Base-by-base conservation (phyloP, 2,113 vertebrate species). In the Cairina moschata region DNA sequence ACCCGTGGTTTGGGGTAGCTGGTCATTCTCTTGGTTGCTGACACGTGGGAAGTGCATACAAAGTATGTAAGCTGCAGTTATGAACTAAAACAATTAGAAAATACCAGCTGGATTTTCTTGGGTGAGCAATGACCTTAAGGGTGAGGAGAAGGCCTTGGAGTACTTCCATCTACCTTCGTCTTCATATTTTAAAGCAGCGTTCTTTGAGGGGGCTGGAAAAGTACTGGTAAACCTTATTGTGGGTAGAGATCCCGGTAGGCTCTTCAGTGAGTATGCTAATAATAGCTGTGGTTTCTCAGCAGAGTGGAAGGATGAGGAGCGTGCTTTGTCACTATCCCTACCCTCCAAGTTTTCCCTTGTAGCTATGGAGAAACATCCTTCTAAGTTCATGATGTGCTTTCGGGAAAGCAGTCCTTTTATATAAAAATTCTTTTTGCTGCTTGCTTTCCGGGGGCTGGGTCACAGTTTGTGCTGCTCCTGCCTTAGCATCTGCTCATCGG, bases 251-350 rank as follows among this genome's bases (percentile, higher is more conserved):
- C 78, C 74, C 88, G 80, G 72, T 88, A 16, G 83, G 65, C 56
- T 76, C 92, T 89, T 81, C 83, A 82, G 80, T 42, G 82, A 72
- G 63, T 34, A 54, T 77, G 55, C 87, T 90, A 71, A 85, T 96
- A 95, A 90, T 96, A 96, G 93, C 59, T 42, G 12, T 60, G 34
- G 2, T 36, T 80, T 96, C 90, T 71, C 88, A 93, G 78, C 90
- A 62, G 76, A 83, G 68, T 82, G 65, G 80, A 89, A 76, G 91
- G 74, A 87, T 83, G 85, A 88, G 87, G 91, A 63, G 44, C 62
- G 4, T 54, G 17, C 63, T 88, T 88, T 95, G 55, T 83, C 55
- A 17, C 40, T 77, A 6, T 36, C 67, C 46, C 6, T 91, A 52
- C 46, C 26, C 34, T 93, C 77, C 66, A 65, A 2, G 4, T 28